Evolutionary conservation across 1,140 invertebrate species (phyloP).

Genomic region (Antheraea pernyi): DNA sequence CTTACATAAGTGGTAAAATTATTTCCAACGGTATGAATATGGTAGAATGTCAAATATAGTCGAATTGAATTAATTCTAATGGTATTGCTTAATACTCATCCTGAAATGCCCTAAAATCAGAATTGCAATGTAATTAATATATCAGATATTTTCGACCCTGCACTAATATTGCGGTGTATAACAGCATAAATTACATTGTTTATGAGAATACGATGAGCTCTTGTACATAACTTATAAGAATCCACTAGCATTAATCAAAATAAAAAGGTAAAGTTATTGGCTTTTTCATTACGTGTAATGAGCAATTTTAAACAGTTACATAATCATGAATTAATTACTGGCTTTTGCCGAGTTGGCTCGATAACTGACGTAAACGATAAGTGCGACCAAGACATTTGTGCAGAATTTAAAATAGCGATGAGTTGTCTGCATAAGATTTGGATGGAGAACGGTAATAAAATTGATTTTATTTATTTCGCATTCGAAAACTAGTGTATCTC

Average conservation of each 20-base stretch:
- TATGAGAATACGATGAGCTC: background rate
- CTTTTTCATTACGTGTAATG: background rate
- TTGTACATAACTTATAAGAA: background rate
- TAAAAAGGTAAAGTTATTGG: too few species aligned
- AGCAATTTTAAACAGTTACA: background rate
- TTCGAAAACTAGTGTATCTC: too few species aligned
- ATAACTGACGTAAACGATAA: background rate
- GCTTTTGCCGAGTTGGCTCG: background rate
- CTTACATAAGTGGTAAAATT: too few species aligned
- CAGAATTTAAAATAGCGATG: background rate
- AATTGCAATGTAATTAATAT: background rate
- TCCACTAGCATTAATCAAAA: too few species aligned
- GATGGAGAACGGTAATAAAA: background rate
- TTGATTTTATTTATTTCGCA: too few species aligned
- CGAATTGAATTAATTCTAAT: too few species aligned
- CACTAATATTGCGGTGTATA: background rate
- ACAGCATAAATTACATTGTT: background rate
- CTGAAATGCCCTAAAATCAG: too few species aligned
- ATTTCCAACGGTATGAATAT: too few species aligned
- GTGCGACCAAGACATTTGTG: background rate
- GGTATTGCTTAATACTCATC: too few species aligned
- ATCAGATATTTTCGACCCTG: background rate
- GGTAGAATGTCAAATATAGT: too few species aligned
- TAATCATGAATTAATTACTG: background rate
- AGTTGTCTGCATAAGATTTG: background rate